Evolutionary conservation across 2,797 vertebrate genomes (phyloP).

Genomic region (Enteromius treurensis): DNA sequence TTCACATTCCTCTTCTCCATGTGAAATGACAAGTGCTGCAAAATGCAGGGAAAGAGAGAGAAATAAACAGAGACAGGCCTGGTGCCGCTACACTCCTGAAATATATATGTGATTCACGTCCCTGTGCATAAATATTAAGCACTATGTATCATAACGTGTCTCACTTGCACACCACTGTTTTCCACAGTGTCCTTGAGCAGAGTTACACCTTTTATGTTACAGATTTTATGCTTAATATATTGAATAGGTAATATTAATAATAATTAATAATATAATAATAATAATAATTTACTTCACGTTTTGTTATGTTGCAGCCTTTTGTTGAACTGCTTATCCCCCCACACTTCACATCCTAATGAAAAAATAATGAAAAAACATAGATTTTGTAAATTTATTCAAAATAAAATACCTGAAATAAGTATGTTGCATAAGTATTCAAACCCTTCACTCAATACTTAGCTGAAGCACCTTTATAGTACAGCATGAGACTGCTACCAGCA

Average conservation of each 20-base stretch:
- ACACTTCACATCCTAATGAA: no score
- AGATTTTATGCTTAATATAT: background rate
- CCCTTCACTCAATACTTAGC: no score
- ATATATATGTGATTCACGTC: slow-evolving; percentile 36
- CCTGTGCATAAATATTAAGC: slow-evolving; percentile 44
- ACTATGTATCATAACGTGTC: slow-evolving; percentile 34
- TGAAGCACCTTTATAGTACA: no score
- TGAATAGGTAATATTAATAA: background rate
- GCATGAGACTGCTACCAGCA: no score
- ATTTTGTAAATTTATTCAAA: no score
- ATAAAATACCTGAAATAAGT: no score
- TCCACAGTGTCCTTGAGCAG: slow-evolving; percentile 13
- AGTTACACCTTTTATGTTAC: background rate
- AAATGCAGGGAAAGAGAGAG: background rate
- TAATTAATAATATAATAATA: no score
- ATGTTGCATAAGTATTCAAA: no score
- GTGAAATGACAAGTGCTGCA: slow-evolving; percentile 24
- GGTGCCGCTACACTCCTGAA: slow-evolving; percentile 19
- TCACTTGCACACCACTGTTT: slow-evolving; percentile 10
- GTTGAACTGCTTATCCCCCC: no score
- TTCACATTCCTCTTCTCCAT: slow-evolving; percentile 22
- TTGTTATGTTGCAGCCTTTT: no score
- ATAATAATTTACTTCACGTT: no score
- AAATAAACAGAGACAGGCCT: slow-evolving; percentile 20
- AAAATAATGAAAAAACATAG: no score